Conservation (phyloP, 2,113 vertebrate species). For the Rhinoderma darwinii region DNA sequence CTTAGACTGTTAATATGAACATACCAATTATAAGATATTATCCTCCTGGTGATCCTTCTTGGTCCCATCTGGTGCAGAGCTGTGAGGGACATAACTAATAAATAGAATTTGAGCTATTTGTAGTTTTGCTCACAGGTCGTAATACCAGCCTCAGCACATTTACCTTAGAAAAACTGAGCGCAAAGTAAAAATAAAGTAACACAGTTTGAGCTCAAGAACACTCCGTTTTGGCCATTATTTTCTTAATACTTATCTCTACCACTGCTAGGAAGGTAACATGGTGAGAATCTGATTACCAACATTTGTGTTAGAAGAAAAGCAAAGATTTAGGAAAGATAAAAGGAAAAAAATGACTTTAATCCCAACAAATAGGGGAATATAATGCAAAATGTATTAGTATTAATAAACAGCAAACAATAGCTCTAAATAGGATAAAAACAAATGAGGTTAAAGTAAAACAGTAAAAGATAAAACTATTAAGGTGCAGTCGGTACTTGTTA, state of each 20-base stretch:
- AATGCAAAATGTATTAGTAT: not conserved
- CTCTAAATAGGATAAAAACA: not conserved
- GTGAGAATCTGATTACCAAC: constrained; percentile 6
- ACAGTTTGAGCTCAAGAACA: not conserved
- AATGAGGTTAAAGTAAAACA: not conserved
- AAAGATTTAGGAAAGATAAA: not conserved
- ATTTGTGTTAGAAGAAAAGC: not conserved
- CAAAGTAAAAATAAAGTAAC: not conserved
- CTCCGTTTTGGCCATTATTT: not conserved
- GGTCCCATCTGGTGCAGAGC: not conserved
- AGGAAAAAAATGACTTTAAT: not conserved
- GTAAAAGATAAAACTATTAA: not conserved
- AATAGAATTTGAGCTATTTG: not conserved
- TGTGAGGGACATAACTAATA: not conserved
- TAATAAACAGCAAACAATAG: constrained; percentile 5
- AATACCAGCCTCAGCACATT: not conserved
- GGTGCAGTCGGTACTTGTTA: not conserved
- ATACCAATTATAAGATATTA: too few species aligned
- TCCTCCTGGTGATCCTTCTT: too few species aligned
- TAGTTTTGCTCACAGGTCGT: not conserved
- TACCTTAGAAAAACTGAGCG: constrained; percentile 4
- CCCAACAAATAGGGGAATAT: not conserved
- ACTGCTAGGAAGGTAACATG: not conserved
- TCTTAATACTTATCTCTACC: not conserved
- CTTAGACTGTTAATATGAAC: too few species aligned